Base-by-base conservation (phyloP, 23 tunicate genomes). In the Oikopleura albicans region DNA sequence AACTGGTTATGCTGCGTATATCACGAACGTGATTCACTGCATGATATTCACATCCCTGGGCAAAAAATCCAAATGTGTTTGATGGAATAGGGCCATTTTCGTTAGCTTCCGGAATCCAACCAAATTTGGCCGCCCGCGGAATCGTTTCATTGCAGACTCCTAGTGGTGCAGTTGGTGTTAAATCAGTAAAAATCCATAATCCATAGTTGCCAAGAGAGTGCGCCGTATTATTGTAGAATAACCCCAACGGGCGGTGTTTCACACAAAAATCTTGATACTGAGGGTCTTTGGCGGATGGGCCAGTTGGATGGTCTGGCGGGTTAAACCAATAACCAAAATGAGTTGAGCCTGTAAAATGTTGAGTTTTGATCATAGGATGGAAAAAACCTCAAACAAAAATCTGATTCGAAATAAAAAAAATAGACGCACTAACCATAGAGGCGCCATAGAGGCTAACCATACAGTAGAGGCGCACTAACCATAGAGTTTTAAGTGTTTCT, bases 201-300 rank as follows among this genome's bases (percentile, higher is more conserved):
- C 99, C 99, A 66, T 86, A 95, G 90, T 95, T 91, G 33, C 99
- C 99, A 40, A 84, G 91, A 1, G 96, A 88, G 84, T 95, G 99
- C 1, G 86, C 96, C 1, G 99, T 95, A 90, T 95, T 95, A 85
- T 95, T 90, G 29, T 2, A 28, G 75, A 93, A 93, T 39, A 41
- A 41, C 39, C 88, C 88, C 29, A 93, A 41, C 71, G 92, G 96
- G 0, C 86, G 91, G 0, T 86, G 84, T 41, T 88, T 90, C 40
- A 83, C 91, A 57, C 98, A 93, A n/a, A 90, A 63, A 37, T 29
- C 27, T 12, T 71, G 34, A 71, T 71, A 71, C 35, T 71, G 79
- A 2, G 79, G 79, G 31, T 71, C 79, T 29, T 71, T 71, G 31
- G 79, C 27, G 37, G 79, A 71, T 12, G 79, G 79, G 4, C 79